Evolutionary conservation across 1,140 invertebrate genomes (phyloP).

Genomic region (Parasteatoda tepidariorum): DNA sequence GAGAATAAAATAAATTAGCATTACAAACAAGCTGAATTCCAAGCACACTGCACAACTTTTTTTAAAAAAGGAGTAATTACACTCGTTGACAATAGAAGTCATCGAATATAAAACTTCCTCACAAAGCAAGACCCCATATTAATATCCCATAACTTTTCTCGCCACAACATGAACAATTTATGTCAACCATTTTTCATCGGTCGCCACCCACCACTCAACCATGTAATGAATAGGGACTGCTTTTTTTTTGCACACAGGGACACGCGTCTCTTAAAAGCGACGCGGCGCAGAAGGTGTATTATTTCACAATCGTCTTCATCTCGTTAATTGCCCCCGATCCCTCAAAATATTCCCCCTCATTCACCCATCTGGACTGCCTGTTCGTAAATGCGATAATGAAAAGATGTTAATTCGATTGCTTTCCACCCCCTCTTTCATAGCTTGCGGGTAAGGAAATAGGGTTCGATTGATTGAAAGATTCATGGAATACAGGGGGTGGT

Average conservation of each 20-base stretch:
- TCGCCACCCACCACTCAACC: neutral
- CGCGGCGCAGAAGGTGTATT: conserved; percentile 6
- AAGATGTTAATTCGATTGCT: conserved; percentile 12
- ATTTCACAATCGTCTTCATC: conserved; percentile 5
- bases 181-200: neutral
- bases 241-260: neutral
- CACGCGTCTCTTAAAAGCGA: neutral
- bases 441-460: neutral
- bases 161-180: neutral
- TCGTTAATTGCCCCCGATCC: neutral
- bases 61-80: too few relatives aligned
- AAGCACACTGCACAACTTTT: too few relatives aligned
- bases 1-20: too few relatives aligned
- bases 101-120: too few relatives aligned
- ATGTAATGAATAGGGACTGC: neutral
- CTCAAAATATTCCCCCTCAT: neutral
- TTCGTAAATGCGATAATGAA: conserved; percentile 4
- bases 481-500: too few relatives aligned
- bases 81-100: too few relatives aligned
- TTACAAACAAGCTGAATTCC: too few relatives aligned
- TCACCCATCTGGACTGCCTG: neutral
- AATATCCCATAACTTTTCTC: neutral
- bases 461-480: neutral
- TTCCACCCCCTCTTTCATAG: neutral
- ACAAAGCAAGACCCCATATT: neutral